These are phyloP conservation scores for Pseudolycoriella hygida DNA, from an alignment of 2,888 invertebrate species.

Conservation along the genomic window DNA sequence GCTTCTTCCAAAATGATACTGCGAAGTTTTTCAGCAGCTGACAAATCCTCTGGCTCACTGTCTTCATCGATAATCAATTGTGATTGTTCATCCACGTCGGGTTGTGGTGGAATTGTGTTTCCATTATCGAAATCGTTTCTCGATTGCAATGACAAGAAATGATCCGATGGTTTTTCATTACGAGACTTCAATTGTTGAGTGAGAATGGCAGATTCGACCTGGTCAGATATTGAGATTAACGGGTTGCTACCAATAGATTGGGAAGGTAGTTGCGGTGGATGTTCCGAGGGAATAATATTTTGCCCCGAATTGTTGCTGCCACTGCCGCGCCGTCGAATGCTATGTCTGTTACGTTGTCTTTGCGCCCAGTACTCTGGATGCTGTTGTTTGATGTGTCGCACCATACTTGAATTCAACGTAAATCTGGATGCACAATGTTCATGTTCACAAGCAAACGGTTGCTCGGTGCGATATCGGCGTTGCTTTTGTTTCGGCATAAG, in stretches of 20 bases:
- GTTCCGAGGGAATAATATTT: not conserved
- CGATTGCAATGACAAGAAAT: conserved; percentile 7
- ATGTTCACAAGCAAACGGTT: conserved; percentile 84
- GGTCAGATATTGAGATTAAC: conserved; percentile 35
- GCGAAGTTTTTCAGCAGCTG: conserved; percentile 34
- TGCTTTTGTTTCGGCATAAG: conserved; percentile 86
- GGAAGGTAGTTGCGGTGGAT: not conserved
- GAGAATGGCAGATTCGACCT: conserved; percentile 57
- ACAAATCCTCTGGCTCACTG: conserved; percentile 14
- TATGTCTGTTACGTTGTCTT: conserved; percentile 43
- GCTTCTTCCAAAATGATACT: conserved; percentile 38
- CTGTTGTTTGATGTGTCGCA: conserved; percentile 83
- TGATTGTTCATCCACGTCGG: conserved; percentile 27
- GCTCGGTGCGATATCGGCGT: conserved; percentile 71
- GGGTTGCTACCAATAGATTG: conserved; percentile 5
- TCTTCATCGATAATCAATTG: conserved; percentile 29
- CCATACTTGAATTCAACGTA: conserved; percentile 83
- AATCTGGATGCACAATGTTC: conserved; percentile 79
- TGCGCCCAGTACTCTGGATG: conserved; percentile 83
- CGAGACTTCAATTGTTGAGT: conserved; percentile 59
- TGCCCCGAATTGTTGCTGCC: conserved; percentile 11
- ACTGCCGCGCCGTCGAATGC: conserved; percentile 24
- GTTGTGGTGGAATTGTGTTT: conserved; percentile 9
- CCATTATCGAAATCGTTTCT: not conserved
- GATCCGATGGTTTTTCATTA: conserved; percentile 13